A percentile compares a stretch with the other conserved stretches of the same genome.
Evolutionary conservation across 1,140 invertebrate species (phyloP).

Genomic region (Drosophila pandora): DNA sequence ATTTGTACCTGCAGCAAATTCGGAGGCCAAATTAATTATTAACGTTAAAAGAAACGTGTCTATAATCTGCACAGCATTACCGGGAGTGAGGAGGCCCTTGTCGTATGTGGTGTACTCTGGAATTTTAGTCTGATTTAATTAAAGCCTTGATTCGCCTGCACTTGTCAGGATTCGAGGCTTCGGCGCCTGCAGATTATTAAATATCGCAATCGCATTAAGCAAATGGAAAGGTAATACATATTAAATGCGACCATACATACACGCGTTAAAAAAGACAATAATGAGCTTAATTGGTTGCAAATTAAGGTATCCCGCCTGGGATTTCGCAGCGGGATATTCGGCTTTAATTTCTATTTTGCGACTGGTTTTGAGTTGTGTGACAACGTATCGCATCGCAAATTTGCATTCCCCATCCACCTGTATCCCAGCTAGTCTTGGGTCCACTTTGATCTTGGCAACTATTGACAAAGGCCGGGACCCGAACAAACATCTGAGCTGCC

Average conservation of each 20-base stretch:
- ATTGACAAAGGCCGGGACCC: slow-evolving; percentile 64
- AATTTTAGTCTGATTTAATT: slow-evolving; percentile 39
- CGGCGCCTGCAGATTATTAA: slow-evolving; percentile 28
- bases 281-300: slow-evolving; percentile 39
- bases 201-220: slow-evolving; percentile 40
- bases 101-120: not conserved
- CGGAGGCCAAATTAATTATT: slow-evolving; percentile 70
- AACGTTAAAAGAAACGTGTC: slow-evolving; percentile 62
- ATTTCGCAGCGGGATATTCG: slow-evolving; percentile 14
- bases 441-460: slow-evolving; percentile 69
- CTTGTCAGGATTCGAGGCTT: slow-evolving; percentile 14
- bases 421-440: slow-evolving; percentile 35
- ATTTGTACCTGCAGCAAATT: slow-evolving; percentile 35
- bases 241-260: slow-evolving; percentile 13
- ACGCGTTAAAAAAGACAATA: slow-evolving; percentile 4
- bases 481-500: slow-evolving; percentile 57
- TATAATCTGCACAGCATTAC: slow-evolving; percentile 49
- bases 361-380: not conserved
- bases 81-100: not conserved
- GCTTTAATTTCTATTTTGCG: slow-evolving; percentile 9
- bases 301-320: not conserved
- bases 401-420: slow-evolving; percentile 28
- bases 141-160: slow-evolving; percentile 13
- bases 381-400: slow-evolving; percentile 4
- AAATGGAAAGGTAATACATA: slow-evolving; percentile 9